Evolutionary conservation across 2,797 vertebrate genomes (phyloP), one percentile per base, ranked within the genome.

Genomic region (Molossus alvarezi): DNA sequence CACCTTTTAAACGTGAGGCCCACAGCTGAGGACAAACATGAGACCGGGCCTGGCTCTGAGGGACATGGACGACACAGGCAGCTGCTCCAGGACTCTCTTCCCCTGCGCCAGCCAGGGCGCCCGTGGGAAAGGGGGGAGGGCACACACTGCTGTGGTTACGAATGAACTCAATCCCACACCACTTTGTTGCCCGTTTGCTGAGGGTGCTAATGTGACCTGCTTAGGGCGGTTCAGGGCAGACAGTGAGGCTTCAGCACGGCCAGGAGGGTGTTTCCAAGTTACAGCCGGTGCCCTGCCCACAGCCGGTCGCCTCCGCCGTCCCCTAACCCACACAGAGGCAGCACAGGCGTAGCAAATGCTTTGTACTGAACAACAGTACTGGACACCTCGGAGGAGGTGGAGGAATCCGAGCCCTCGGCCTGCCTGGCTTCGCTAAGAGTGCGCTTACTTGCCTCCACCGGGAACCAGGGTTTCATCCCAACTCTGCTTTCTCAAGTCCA

Each of bases 381-480:
- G 27, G 76, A 45, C 17, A 29, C 37, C 83, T 57, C 71, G 7
- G n/a, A 72, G 48, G 41, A 60, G 20, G 13, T 0, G 2, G 20
- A 55, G 57, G 77, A 14, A 51, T 29, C 0, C 5, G 37, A 41
- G 62, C 62, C 20, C 0, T 13, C 33, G 10, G 41, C 84, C 80
- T n/a, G 20, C 65, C 62, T 12, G 55, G 5, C 55, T 45, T n/a
- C 0, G 6, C 81, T 37, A 20, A 29, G 10, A 29, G 14, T 3
- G 3, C 9, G 12, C 37, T 51, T 6, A 41, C 55, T 23, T 6
- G 53, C 65, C 21, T 5, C n/a, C 25, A 11, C n/a, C n/a, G 8
- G 18, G 18, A 37, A 45, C 41, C n/a, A 9, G 29, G 23, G 14
- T 0, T 37, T 18, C 33, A 0, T 2, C 25, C n/a, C 11, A 9